Base-by-base conservation (phyloP, 2,797 vertebrate species). In the Propithecus deckenii region DNA sequence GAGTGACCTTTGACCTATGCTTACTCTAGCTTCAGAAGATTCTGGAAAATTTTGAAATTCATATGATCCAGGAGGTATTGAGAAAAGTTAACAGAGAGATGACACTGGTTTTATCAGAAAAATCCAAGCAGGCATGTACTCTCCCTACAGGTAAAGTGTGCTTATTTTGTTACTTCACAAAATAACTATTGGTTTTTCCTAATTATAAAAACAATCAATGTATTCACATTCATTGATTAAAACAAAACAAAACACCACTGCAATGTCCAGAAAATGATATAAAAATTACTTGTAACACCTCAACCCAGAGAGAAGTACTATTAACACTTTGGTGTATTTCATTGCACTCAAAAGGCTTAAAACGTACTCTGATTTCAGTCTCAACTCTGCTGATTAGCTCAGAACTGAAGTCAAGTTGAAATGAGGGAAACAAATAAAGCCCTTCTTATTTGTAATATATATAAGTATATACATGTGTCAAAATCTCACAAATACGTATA, bases 21-120 rank as follows among this genome's bases (percentile, higher is more conserved):
- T 97, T 50, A 74, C 85, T 95, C 61, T 96, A 99, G 99, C 98
- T 99, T 94, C 98, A 99, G 97, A 99, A 98, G 55, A 98, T 99
- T 96, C 97, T 99, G 97, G 98, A 99, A 98, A 98, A 97, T 95
- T 97, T 98, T n/a, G 98, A 99, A 98, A 98, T 98, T 72, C 98
- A 99, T 87, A 98, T 98, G 99, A 99, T 99, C 95, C 97, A 95
- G 96, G 97, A 98, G 2, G 96, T 98, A 90, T 97, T 98, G 97
- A 99, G 97, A 96, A 99, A 98, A 98, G 98, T 99, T 76, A 98
- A 95, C 87, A 97, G 97, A 94, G 98, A 99, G 85, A 93, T 98
- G 59, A 98, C 96, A 12, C 96, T 99, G 95, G 98, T 99, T 94
- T 97, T 98, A 84, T 98, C 99, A 84, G 99, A 99, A 98, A 98